Conservation (phyloP, 2,797 vertebrate species). For the Pterois miles region DNA sequence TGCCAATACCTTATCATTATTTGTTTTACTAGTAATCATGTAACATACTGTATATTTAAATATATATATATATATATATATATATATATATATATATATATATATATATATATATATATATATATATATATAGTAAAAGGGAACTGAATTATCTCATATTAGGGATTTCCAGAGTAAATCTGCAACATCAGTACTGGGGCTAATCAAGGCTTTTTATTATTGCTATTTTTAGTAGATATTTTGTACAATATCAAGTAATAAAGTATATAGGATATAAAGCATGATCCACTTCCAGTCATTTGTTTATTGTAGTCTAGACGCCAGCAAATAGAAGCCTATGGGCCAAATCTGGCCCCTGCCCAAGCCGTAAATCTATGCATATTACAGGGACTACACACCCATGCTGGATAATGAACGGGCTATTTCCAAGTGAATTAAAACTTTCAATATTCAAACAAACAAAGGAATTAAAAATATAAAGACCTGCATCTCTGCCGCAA, state of each 20-base stretch:
- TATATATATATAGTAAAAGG: constrained; percentile 1
- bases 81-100: too few relatives aligned
- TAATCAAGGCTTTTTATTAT: background rate
- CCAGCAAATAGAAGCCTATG: background rate
- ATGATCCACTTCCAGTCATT: background rate
- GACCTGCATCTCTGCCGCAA: background rate
- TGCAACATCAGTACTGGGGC: background rate
- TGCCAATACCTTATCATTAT: background rate
- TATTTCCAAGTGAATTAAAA: background rate
- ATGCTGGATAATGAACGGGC: background rate
- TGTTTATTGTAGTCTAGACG: background rate
- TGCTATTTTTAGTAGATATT: background rate
- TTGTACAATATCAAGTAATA: background rate
- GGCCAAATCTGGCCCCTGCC: background rate
- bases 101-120: too few relatives aligned
- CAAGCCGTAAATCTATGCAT: constrained; percentile 5
- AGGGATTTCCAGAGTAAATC: background rate
- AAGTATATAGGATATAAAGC: background rate
- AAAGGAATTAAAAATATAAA: background rate
- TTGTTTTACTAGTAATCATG: constrained; percentile 17
- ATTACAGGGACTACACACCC: background rate
- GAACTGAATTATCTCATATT: background rate
- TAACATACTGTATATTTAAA: too few relatives aligned
- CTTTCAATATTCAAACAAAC: background rate
- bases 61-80: too few relatives aligned